These are phyloP conservation scores for Standfussiana lucernea DNA, from an alignment of 2,888 invertebrate species.

Conservation along the genomic window DNA sequence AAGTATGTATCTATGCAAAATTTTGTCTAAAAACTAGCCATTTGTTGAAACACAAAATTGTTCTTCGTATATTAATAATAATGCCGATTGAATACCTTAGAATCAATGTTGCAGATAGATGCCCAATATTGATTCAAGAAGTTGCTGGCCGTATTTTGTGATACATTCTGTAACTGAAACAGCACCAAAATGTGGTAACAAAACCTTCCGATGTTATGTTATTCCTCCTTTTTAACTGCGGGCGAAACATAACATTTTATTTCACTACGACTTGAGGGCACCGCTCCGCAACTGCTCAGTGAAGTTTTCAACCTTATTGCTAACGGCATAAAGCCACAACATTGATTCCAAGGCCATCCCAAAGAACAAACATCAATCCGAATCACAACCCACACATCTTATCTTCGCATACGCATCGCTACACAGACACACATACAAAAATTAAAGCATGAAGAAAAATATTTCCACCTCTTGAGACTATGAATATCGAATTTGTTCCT, in stretches of 20 bases:
- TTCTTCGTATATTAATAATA: constrained; percentile 38
- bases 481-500: constrained; percentile 88
- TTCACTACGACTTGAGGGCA: background rate
- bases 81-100: constrained; percentile 19
- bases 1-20: constrained; percentile 34
- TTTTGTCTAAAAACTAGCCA: constrained; percentile 35
- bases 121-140: background rate
- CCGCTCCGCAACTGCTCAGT: background rate
- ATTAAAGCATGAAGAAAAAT: constrained; percentile 89
- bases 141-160: background rate
- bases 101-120: constrained; percentile 24
- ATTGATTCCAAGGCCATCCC: constrained; percentile 43
- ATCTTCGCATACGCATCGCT: constrained; percentile 62
- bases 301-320: background rate
- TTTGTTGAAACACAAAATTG: constrained; percentile 65
- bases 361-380: constrained; percentile 58
- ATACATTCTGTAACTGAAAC: background rate
- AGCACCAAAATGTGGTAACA: background rate
- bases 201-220: no score
- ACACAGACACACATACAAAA: constrained; percentile 78
- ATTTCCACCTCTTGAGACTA: constrained; percentile 85
- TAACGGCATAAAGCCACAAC: constrained; percentile 14
- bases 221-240: background rate
- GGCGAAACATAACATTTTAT: background rate
- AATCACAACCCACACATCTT: constrained; percentile 67